Conservation (phyloP, 2,113 vertebrate genomes). For the Cisticola juncidis region DNA sequence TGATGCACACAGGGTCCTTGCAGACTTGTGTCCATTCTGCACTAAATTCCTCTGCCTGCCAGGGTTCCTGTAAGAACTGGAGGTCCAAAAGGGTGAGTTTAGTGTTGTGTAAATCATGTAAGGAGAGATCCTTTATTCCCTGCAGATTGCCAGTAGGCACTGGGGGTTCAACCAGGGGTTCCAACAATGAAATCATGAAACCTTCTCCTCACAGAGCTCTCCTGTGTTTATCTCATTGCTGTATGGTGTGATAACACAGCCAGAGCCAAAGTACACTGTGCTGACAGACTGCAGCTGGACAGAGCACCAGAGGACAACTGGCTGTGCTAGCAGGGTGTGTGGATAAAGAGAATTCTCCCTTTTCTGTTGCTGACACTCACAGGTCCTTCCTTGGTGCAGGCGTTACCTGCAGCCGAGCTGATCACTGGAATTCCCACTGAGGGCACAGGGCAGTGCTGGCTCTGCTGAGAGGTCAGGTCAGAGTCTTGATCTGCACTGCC, state of each 20-base stretch:
- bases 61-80: not conserved
- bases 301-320: not conserved
- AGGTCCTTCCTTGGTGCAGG: too few relatives aligned
- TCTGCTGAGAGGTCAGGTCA: not conserved
- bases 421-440: not conserved
- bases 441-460: not conserved
- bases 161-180: not conserved
- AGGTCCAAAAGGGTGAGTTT: not conserved
- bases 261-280: not conserved
- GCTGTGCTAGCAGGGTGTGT: conserved; percentile 3
- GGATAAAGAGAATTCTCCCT: conserved; percentile 39
- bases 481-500: not conserved
- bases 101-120: not conserved
- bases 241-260: not conserved
- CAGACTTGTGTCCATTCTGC: not conserved
- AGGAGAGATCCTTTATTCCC: not conserved
- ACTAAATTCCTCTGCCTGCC: not conserved
- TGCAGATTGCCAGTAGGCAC: not conserved
- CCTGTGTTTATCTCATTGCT: not conserved
- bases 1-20: not conserved
- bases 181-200: conserved; percentile 22
- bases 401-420: conserved; percentile 28
- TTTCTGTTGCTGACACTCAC: not conserved
- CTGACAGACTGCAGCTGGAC: not conserved
- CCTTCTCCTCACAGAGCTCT: not conserved